Percentiles rank a stretch among this genome's conserved stretches.
phyloP scores from a whole-genome alignment of 2,888 invertebrate species.

The Ceraclea dissimilis region DNA sequence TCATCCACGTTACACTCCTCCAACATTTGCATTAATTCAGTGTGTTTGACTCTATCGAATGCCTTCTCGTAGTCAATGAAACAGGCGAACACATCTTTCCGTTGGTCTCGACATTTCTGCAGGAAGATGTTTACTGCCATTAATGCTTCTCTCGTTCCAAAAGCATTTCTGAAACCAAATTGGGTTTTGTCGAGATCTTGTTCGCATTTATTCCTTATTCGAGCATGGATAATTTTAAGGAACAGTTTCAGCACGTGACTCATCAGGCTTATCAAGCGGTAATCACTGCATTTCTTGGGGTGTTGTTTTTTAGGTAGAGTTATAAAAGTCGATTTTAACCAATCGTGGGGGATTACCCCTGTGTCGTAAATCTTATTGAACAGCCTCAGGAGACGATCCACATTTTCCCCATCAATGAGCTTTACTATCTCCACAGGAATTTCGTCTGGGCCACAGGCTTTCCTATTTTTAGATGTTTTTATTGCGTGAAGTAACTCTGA shows the following conservation, averaged over 20 bases:
- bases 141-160: constrained; percentile 1
- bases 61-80: no score
- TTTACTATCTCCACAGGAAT: constrained; percentile 1
- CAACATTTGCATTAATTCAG: no score
- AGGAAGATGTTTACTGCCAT: neutral
- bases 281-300: constrained; percentile 2
- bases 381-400: neutral
- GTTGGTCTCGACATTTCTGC: neutral
- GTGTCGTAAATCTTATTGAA: constrained; percentile 2
- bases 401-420: neutral
- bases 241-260: constrained; percentile 1
- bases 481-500: constrained; percentile 4
- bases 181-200: neutral
- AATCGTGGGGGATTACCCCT: no score
- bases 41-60: no score
- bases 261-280: constrained; percentile 5
- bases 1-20: no score
- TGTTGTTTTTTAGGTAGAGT: constrained; percentile 1
- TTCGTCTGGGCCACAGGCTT: constrained; percentile 5
- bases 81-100: no score
- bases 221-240: neutral
- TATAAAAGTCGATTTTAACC: constrained; percentile 3
- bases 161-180: constrained; percentile 3
- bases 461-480: constrained; percentile 1
- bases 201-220: neutral